Evolutionary conservation across 30 jellyfish, hydroid and myxozoan species (phyloP).

Genomic region (Hydractinia echinata): DNA sequence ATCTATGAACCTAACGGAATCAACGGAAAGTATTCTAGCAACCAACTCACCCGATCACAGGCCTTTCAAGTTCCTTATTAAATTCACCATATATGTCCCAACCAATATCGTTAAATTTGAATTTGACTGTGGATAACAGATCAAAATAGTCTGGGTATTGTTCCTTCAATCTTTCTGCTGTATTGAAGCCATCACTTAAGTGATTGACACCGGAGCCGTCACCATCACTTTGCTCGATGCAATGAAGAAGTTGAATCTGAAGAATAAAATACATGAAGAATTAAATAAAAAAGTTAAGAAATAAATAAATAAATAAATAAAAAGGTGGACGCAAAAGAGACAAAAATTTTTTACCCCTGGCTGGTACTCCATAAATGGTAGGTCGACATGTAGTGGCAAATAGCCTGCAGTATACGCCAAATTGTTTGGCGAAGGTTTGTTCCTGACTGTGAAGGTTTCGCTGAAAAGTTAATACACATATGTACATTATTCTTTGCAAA

Average conservation of each 20-base stretch:
- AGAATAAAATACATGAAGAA: not conserved
- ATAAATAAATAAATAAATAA: not conserved
- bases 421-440: not conserved
- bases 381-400: conserved; percentile 54
- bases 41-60: conserved; percentile 62
- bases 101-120: conserved; percentile 54
- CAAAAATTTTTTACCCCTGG: conserved; percentile 55
- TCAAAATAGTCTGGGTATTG: conserved; percentile 55
- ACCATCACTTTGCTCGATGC: conserved; percentile 46
- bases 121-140: conserved; percentile 49
- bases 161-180: conserved; percentile 44
- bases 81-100: conserved; percentile 60
- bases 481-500: too few relatives aligned
- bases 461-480: not conserved
- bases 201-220: conserved; percentile 55
- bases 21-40: not conserved
- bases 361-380: conserved; percentile 57
- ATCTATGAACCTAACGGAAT: too few relatives aligned
- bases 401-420: not conserved
- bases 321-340: not conserved
- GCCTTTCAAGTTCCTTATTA: conserved; percentile 44
- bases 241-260: conserved; percentile 69
- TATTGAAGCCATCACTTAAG: conserved; percentile 58
- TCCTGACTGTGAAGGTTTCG: not conserved
- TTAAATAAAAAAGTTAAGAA: not conserved